Evolutionary conservation across 1,140 invertebrate species (phyloP).

Genomic region (Drosophila sucinea): DNA sequence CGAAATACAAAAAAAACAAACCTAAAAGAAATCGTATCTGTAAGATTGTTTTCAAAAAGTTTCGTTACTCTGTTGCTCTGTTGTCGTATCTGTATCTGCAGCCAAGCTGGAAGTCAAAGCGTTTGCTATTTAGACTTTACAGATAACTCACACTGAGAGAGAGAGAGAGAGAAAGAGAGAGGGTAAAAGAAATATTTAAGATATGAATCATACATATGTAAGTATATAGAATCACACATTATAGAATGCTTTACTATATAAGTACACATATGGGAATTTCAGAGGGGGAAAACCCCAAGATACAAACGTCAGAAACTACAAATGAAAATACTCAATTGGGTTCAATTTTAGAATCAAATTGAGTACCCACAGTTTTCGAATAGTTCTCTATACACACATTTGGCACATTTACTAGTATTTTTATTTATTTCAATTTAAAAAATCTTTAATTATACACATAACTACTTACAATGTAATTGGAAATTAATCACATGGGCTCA

Average conservation of each 20-base stretch:
- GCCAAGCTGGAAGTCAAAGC: constrained; percentile 23
- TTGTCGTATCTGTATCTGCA: constrained; percentile 49
- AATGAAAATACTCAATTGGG: no score
- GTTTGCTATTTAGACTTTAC: constrained; percentile 12
- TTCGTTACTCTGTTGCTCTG: constrained; percentile 9
- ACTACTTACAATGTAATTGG: no score
- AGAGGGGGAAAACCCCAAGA: not conserved
- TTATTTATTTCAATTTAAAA: no score
- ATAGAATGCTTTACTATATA: not conserved
- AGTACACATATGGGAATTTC: not conserved
- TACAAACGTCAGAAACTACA: not conserved
- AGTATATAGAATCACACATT: not conserved
- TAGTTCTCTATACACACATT: no score
- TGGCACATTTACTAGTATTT: no score
- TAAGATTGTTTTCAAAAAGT: constrained; percentile 52
- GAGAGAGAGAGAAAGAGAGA: not conserved
- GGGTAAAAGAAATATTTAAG: constrained; percentile 13
- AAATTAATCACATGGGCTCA: no score
- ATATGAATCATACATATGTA: constrained; percentile 42
- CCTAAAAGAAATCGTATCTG: constrained; percentile 76
- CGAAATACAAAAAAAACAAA: constrained; percentile 53
- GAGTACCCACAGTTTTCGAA: no score
- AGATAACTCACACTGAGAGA: constrained; percentile 6
- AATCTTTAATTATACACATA: no score
- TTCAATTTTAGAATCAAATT: no score